phyloP scores from a whole-genome alignment of 1,140 invertebrate genomes.

The Hyles vespertilio region DNA sequence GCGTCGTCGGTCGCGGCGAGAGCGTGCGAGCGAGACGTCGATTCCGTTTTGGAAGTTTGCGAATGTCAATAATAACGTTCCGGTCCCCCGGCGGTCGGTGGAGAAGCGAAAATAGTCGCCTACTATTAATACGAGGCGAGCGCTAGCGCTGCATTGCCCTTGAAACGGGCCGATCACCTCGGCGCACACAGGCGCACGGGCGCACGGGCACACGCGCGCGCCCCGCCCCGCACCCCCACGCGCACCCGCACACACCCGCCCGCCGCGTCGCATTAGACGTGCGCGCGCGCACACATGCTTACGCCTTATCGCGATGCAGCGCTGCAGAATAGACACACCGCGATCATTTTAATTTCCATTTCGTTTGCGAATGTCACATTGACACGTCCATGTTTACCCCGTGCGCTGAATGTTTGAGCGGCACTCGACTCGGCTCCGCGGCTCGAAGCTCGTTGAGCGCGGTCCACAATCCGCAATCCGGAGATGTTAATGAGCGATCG shows the following conservation, averaged over 20 bases:
- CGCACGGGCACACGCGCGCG: constrained; percentile 26
- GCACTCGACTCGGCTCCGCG: background rate
- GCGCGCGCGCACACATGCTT: constrained; percentile 20
- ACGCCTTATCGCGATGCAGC: constrained; percentile 47
- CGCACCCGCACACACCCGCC: constrained; percentile 29
- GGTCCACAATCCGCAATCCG: background rate
- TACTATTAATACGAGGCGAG: constrained; percentile 68
- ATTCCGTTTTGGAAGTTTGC: constrained; percentile 52
- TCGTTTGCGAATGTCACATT: constrained; percentile 52
- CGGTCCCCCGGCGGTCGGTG: constrained; percentile 55
- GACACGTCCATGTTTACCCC: constrained; percentile 31
- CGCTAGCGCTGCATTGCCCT: constrained; percentile 69
- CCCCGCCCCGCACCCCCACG: constrained; percentile 35
- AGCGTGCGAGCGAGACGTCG: constrained; percentile 42
- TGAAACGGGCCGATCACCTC: constrained; percentile 71
- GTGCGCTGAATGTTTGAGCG: constrained; percentile 17
- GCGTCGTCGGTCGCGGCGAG: too few relatives aligned
- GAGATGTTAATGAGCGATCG: constrained; percentile 6
- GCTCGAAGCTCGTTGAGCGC: background rate
- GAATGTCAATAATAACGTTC: constrained; percentile 72
- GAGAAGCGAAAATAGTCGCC: constrained; percentile 68
- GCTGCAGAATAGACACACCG: constrained; percentile 52
- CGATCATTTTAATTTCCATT: constrained; percentile 69
- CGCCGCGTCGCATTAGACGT: constrained; percentile 25
- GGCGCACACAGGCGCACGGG: constrained; percentile 47